phyloP scores from a whole-genome alignment of 2,888 invertebrate species.

The Trisateles emortualis region DNA sequence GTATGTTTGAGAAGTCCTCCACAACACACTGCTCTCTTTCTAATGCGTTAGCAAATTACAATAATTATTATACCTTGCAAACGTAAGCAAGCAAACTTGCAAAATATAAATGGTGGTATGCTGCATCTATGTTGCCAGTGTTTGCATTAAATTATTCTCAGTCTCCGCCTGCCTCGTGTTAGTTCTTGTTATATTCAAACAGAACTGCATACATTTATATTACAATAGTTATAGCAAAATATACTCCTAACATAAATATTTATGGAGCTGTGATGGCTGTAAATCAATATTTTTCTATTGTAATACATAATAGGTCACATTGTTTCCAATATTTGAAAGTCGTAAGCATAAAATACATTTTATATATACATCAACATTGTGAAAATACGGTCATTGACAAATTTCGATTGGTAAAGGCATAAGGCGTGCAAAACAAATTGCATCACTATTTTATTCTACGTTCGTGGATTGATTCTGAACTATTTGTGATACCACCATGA shows the following conservation, averaged over 20 bases:
- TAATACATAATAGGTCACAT: background rate
- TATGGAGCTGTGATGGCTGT: background rate
- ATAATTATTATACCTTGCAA: too few relatives aligned
- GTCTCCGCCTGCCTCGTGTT: background rate
- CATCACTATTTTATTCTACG: background rate
- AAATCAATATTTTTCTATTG: constrained; percentile 2
- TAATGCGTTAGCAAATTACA: too few relatives aligned
- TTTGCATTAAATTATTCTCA: background rate
- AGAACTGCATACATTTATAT: background rate
- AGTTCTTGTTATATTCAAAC: background rate
- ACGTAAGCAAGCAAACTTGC: too few relatives aligned
- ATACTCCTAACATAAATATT: background rate
- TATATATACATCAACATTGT: background rate
- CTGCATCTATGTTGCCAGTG: too few relatives aligned
- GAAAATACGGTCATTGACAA: background rate
- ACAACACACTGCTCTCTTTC: too few relatives aligned
- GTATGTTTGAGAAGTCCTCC: too few relatives aligned
- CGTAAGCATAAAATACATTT: background rate
- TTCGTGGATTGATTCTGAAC: background rate
- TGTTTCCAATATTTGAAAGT: constrained; percentile 1
- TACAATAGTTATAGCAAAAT: background rate
- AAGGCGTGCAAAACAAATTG: background rate
- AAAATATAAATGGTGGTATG: too few relatives aligned
- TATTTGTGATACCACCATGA: too few relatives aligned
- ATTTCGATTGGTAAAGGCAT: background rate